Conservation (phyloP, 2,797 vertebrate genomes). For the Pseudomugil gertrudae region DNA sequence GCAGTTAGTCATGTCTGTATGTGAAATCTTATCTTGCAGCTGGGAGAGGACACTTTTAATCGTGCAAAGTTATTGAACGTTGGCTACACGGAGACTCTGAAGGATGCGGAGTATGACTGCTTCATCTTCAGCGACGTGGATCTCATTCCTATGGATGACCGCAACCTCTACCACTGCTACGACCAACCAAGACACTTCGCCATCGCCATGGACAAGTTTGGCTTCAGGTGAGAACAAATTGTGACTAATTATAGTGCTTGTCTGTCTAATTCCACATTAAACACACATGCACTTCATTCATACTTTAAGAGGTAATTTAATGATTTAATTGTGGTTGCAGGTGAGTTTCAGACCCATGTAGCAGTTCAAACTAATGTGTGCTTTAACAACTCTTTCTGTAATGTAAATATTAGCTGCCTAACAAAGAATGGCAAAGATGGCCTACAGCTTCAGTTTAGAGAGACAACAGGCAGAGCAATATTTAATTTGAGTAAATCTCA, state of each 20-base stretch:
- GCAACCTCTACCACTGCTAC: constrained; percentile 97
- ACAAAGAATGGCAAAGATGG: not conserved
- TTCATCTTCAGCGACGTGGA: constrained; percentile 99
- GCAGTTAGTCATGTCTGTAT: not conserved
- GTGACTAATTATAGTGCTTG: not conserved
- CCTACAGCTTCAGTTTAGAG: constrained; percentile 26
- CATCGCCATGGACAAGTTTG: constrained; percentile 99
- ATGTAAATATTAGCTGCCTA: constrained; percentile 13
- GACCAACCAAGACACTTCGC: constrained; percentile 98
- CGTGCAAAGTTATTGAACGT: constrained; percentile 95
- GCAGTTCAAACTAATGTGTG: not conserved
- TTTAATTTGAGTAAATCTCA: constrained; percentile 47
- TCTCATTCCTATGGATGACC: constrained; percentile 98
- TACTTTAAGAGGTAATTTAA: not conserved
- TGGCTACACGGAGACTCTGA: constrained; percentile 93
- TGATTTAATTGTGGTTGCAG: not conserved
- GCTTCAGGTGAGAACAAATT: constrained; percentile 87
- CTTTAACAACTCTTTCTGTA: constrained; percentile 2
- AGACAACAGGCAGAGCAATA: constrained; percentile 21
- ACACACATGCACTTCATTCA: not conserved
- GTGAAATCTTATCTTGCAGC: constrained; percentile 70
- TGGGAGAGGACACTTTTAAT: constrained; percentile 96
- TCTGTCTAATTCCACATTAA: not conserved
- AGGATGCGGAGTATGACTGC: constrained; percentile 93
- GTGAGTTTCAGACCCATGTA: not conserved